Base-by-base conservation (phyloP, 2,888 invertebrate genomes). In the Limnephilus lunatus region DNA sequence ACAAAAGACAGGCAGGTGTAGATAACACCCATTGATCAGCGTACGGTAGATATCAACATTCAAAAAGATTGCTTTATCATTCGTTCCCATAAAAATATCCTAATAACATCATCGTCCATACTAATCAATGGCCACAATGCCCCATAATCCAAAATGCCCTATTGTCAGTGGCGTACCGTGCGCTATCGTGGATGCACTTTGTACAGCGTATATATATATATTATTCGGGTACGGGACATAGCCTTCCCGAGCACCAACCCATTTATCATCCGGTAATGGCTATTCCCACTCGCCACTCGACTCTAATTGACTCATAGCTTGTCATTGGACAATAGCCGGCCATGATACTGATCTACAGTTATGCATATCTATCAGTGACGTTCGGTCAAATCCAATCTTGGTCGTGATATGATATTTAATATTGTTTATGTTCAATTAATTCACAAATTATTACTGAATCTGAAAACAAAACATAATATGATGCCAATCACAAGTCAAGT, bases 291-390 rank as follows among this genome's bases (percentile, higher is more conserved):
- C 35, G 25, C 80, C 32, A 80, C 80, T 80, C 53, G 39, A 14
- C 25, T 32, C 80, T 89, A 89, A 89, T 89, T 89, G 88, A 89
- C 88, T 81, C 88, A 80, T 80, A 44, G 32, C 80, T 86, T 89
- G 88, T 80, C 80, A 89, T 25, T 35, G 30, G 31, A 89, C 88
- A 89, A 89, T 89, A 80, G 88, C 32, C 53, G 48, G 3, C 87
- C 31, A 87, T 85, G 35, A 85, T 35, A 25, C 25, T 32, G 85
- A 85, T 85, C 85, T 68, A 68, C 25, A 68, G 68, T 68, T 68
- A 68, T 68, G 68, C 68, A n/a, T 68, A 68, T 68, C n/a, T 68
- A 25, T n/a, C 68, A 68, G 68, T 68, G 68, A 68, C 68, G 68
- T 68, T 9, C n/a, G 68, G 68, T 68, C 25, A 68, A 68, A 68